phyloP scores from a whole-genome alignment of 1,140 invertebrate genomes.

The Zelostemma sp. region DNA sequence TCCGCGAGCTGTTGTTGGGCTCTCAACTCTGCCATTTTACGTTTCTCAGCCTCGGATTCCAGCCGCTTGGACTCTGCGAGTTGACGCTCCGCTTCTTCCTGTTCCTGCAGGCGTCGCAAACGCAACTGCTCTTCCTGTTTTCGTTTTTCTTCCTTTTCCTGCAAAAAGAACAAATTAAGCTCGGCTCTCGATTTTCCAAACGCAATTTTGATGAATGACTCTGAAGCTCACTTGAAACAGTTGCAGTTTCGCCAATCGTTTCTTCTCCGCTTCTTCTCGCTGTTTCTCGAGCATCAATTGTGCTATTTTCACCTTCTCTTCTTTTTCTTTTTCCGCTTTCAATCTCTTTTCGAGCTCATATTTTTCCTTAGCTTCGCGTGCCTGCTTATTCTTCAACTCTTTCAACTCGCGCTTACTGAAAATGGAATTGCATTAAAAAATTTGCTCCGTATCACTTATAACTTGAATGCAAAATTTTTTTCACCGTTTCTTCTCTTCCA shows the following conservation, averaged over 20 bases:
- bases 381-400: conserved; percentile 72
- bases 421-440: not conserved
- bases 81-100: conserved; percentile 70
- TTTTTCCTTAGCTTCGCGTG: conserved; percentile 72
- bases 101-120: conserved; percentile 64
- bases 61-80: conserved; percentile 71
- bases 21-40: conserved; percentile 57
- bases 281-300: conserved; percentile 56
- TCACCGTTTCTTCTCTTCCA: conserved; percentile 71
- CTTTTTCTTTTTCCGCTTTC: conserved; percentile 62
- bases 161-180: conserved; percentile 16
- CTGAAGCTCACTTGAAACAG: conserved; percentile 46
- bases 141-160: conserved; percentile 70
- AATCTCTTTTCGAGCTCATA: conserved; percentile 61
- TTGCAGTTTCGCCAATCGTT: conserved; percentile 54
- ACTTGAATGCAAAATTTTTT: conserved; percentile 4
- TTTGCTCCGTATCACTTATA: conserved; percentile 6
- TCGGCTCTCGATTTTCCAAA: not conserved
- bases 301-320: conserved; percentile 64
- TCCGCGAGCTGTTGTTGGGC: conserved; percentile 62
- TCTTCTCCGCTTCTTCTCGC: conserved; percentile 61
- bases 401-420: conserved; percentile 72
- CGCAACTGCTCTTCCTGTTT: conserved; percentile 64
- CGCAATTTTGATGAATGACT: conserved; percentile 1
- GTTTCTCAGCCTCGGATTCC: conserved; percentile 65